Evolutionary conservation across 2,113 vertebrate genomes (phyloP).

Genomic region (Cygnus atratus): DNA sequence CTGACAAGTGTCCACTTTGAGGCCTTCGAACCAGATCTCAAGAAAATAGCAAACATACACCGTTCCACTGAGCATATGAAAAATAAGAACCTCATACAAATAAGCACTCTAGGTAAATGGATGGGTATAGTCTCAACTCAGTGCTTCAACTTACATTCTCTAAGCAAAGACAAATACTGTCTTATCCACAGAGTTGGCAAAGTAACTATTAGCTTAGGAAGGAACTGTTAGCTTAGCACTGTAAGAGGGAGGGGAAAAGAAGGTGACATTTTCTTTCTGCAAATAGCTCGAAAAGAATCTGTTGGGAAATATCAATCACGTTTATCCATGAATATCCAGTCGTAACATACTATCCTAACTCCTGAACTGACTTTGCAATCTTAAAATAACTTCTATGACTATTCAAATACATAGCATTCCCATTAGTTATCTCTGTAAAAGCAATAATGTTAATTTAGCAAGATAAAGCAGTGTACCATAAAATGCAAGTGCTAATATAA

Average conservation of each 20-base stretch:
- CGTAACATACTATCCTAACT: not conserved
- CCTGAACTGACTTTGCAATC: not conserved
- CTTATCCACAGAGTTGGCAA: not conserved
- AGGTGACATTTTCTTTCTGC: not conserved
- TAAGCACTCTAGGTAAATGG: not conserved
- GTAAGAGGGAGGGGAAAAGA: not conserved
- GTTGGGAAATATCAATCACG: not conserved
- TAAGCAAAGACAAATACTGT: not conserved
- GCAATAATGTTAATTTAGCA: not conserved
- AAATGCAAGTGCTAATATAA: not conserved
- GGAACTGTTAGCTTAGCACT: not conserved
- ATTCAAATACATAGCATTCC: not conserved
- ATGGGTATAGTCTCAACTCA: not conserved
- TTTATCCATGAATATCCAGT: not conserved
- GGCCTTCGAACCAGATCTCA: not conserved
- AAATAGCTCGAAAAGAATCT: not conserved
- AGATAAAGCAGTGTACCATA: not conserved
- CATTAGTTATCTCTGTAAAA: not conserved
- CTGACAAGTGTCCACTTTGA: not conserved
- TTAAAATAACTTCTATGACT: not conserved
- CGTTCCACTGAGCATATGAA: not conserved
- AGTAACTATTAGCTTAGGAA: not conserved
- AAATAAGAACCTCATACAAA: not conserved
- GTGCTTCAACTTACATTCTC: not conserved
- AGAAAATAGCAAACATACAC: not conserved